A percentile compares a stretch with the other conserved stretches of the same genome.
phyloP scores from a whole-genome alignment of 2,888 invertebrate genomes.

The Choristoneura rosaceana region DNA sequence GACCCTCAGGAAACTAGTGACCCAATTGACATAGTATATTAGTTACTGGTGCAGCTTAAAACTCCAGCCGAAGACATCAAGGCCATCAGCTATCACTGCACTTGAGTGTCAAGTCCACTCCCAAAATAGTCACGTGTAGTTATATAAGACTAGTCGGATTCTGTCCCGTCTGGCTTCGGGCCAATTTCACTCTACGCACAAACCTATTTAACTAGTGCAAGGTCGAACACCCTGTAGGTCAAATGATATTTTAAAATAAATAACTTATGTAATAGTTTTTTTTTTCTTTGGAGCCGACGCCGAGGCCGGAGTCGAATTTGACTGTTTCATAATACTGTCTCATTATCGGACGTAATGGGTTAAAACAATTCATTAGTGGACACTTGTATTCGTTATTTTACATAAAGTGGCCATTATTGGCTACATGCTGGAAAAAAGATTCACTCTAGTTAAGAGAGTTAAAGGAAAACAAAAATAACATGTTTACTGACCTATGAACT shows the following conservation, averaged over 20 bases:
- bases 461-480: no score
- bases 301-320: conserved; percentile 12
- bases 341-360: not conserved
- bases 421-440: no score
- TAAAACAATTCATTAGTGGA: not conserved
- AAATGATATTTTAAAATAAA: conserved; percentile 55
- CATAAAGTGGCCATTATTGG: no score
- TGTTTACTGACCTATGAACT: no score
- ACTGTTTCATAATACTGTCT: conserved; percentile 21
- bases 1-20: no score
- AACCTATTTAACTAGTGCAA: conserved; percentile 51
- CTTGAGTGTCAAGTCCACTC: conserved; percentile 57
- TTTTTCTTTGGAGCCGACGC: conserved; percentile 18
- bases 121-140: conserved; percentile 48
- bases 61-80: not conserved
- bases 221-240: conserved; percentile 53
- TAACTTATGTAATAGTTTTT: conserved; percentile 46
- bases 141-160: conserved; percentile 57
- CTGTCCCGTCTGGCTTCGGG: conserved; percentile 58
- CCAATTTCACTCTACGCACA: conserved; percentile 62
- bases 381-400: no score
- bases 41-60: no score
- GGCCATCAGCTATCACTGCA: conserved; percentile 41
- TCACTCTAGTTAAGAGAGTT: no score
- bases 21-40: no score